Conservation (phyloP, 2,113 vertebrate genomes). For the Rousettus leschenaultii region DNA sequence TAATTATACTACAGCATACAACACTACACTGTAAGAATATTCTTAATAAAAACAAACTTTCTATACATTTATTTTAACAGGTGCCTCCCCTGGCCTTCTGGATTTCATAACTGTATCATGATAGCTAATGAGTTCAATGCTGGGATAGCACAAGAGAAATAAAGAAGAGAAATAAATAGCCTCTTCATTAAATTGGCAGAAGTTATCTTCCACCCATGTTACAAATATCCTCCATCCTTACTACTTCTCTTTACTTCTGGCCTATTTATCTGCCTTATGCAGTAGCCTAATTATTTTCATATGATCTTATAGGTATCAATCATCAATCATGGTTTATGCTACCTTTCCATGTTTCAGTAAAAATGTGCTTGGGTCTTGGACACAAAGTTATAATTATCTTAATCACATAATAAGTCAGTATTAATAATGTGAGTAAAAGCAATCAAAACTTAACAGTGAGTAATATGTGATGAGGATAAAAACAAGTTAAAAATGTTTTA, state of each 20-base stretch:
- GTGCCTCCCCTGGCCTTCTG: neutral
- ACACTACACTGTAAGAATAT: neutral
- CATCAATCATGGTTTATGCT: neutral
- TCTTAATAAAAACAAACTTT: constrained; percentile 25
- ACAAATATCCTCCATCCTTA: neutral
- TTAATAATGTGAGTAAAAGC: neutral
- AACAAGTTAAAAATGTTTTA: neutral
- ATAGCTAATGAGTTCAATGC: neutral
- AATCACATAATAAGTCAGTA: neutral
- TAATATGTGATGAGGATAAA: neutral
- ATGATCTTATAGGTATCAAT: neutral
- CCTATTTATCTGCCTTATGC: neutral
- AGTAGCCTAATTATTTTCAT: neutral
- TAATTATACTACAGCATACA: neutral
- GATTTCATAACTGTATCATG: neutral
- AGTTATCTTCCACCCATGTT: neutral
- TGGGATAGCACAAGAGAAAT: neutral
- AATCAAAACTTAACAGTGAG: neutral
- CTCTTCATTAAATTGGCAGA: neutral
- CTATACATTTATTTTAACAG: neutral
- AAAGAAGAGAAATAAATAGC: neutral
- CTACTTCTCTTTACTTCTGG: neutral
- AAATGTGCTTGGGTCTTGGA: neutral
- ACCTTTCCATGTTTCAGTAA: neutral
- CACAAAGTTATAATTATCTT: neutral